These are phyloP conservation scores for Tinamus major DNA, from an alignment of 2,797 vertebrate species.

Conservation along the genomic window DNA sequence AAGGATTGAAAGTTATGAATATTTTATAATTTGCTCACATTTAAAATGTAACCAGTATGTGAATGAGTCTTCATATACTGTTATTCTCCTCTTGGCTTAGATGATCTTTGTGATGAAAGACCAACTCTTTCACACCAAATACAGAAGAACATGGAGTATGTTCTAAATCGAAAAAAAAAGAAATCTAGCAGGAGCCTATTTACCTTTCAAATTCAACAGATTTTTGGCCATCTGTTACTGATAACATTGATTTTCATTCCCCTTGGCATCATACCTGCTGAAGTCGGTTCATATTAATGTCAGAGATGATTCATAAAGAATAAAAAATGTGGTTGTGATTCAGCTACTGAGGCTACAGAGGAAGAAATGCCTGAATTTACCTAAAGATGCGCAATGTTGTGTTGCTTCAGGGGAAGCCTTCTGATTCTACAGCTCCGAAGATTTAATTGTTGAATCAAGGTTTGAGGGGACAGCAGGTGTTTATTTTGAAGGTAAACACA, in stretches of 20 bases:
- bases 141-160: neutral
- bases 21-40: neutral
- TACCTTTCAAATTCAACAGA: slow-evolving; percentile 25
- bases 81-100: neutral
- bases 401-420: neutral
- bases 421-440: neutral
- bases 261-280: slow-evolving; percentile 27
- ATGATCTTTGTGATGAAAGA: neutral
- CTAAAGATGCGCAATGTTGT: neutral
- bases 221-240: slow-evolving; percentile 34
- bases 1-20: neutral
- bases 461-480: neutral
- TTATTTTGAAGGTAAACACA: neutral
- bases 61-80: neutral
- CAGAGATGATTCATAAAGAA: slow-evolving; percentile 11
- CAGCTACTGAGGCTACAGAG: neutral
- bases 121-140: neutral
- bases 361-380: neutral
- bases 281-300: slow-evolving; percentile 49
- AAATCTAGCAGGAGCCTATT: neutral
- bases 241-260: slow-evolving; percentile 46
- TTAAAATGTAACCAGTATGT: neutral
- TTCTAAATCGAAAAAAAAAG: neutral
- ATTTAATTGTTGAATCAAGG: neutral
- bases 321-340: slow-evolving; percentile 1